Evolutionary conservation across 2,888 invertebrate genomes (phyloP), one percentile per base, ranked within the genome.

Genomic region (Chloromyia formosa): DNA sequence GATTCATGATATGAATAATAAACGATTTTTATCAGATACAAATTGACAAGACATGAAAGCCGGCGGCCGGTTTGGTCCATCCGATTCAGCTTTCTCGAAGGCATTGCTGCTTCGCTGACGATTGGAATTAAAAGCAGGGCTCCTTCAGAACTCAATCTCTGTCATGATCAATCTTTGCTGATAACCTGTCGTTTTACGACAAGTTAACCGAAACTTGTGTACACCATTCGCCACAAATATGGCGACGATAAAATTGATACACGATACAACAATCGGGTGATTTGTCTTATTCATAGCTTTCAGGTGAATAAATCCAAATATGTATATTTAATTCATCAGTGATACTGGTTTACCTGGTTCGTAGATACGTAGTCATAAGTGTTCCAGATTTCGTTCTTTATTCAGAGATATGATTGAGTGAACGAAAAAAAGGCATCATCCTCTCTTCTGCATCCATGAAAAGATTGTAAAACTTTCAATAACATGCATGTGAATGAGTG

Each of bases 221-320:
- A n/a, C 54, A 16, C 7, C n/a, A n/a, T 54, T 54, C 20, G 56
- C 14, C 3, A 16, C 56, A 18, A 56, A 56, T 56, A 56, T 18
- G 56, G 56, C 18, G 20, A 56, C 10, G 20, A 56, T 18, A 18
- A 56, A 56, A 1, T 56, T 16, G 5, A 49, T 66, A 22, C 66
- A 22, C 12, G 45, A 69, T 54, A 54, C 23, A 54, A 69, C 54
- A 69, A 69, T 69, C 54, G 23, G 69, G 69, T 18, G 40, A 71
- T 71, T 71, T 71, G 71, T 71, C 71, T 71, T 71, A 35, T 69
- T 27, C 69, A 53, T 35, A 54, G 69, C 69, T 23, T 53, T 18
- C n/a, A 40, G 27, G 35, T 35, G 69, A 54, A 35, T 45, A 54
- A 56, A 69, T 69, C 54, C 53, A 54, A 35, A 69, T 54, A 7